These are phyloP conservation scores for Drosophila yooni DNA, from an alignment of 2,888 invertebrate genomes.

Conservation along the genomic window DNA sequence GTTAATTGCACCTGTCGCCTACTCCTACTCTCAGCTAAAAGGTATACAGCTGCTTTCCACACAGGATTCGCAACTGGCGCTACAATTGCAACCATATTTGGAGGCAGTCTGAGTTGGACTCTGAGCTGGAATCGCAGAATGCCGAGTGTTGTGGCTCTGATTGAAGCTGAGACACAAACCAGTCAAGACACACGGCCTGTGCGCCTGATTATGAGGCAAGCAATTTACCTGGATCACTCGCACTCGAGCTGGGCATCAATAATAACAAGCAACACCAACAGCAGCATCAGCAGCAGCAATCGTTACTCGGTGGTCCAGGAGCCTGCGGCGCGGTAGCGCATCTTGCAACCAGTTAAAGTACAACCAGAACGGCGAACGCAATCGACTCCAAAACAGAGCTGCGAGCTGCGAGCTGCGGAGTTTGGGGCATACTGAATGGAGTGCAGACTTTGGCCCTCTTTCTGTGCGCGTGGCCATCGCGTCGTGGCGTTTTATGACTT, in stretches of 20 bases:
- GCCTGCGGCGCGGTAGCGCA: constrained; percentile 46
- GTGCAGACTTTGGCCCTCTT: constrained; percentile 33
- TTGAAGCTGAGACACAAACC: constrained; percentile 63
- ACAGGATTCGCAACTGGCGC: constrained; percentile 62
- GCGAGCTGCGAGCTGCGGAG: neutral
- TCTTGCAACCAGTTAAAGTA: constrained; percentile 74
- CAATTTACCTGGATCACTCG: constrained; percentile 40
- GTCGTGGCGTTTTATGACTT: constrained; percentile 76
- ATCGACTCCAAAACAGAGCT: neutral
- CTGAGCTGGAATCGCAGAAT: constrained; percentile 6
- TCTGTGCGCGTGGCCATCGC: constrained; percentile 70
- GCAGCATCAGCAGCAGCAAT: constrained; percentile 67
- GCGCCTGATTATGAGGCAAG: constrained; percentile 69
- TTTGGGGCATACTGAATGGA: neutral
- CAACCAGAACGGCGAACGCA: neutral
- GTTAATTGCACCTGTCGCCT: constrained; percentile 79
- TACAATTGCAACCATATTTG: constrained; percentile 74
- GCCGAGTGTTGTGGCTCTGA: constrained; percentile 49
- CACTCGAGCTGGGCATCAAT: constrained; percentile 39
- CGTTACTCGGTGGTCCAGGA: constrained; percentile 21
- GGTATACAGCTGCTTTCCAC: constrained; percentile 15
- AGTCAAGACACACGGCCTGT: constrained; percentile 15
- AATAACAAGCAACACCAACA: constrained; percentile 44
- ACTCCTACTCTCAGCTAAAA: constrained; percentile 62
- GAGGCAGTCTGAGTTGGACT: constrained; percentile 19